Conservation (phyloP, 2,797 vertebrate species). For the Enteromius viviparus region DNA sequence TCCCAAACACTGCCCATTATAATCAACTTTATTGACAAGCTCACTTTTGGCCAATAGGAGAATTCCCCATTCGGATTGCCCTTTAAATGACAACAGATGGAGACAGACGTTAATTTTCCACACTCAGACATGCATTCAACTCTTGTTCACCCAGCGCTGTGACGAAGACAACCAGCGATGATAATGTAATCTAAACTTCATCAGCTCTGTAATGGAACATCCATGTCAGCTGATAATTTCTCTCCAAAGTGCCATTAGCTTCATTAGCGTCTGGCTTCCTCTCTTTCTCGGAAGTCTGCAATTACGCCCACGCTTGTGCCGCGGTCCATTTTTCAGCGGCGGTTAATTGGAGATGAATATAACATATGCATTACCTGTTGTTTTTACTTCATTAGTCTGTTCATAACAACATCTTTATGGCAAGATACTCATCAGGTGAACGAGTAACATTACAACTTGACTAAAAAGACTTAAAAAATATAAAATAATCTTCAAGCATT, state of each 20-base stretch:
- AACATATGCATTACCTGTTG: neutral
- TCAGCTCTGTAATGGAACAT: conserved; percentile 42
- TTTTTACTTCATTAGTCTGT: neutral
- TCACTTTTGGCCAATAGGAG: neutral
- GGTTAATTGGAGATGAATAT: conserved; percentile 22
- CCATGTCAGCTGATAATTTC: conserved; percentile 41
- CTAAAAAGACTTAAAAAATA: neutral
- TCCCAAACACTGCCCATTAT: neutral
- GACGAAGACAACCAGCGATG: conserved; percentile 26
- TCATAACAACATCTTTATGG: neutral
- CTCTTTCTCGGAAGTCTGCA: conserved; percentile 29
- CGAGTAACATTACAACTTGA: neutral
- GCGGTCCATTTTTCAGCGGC: conserved; percentile 8
- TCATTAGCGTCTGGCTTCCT: conserved; percentile 43
- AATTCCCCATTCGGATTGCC: neutral
- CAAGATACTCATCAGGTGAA: neutral
- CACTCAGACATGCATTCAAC: neutral
- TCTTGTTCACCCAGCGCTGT: conserved; percentile 2
- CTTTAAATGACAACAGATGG: conserved; percentile 1
- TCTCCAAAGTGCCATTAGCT: conserved; percentile 39
- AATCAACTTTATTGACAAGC: neutral
- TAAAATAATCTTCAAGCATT: conserved; percentile 7
- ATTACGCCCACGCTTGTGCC: conserved; percentile 15
- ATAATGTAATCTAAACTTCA: conserved; percentile 31
- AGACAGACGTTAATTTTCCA: neutral